Evolutionary conservation across 2,797 vertebrate species (phyloP).

Genomic region (Perodicticus potto): DNA sequence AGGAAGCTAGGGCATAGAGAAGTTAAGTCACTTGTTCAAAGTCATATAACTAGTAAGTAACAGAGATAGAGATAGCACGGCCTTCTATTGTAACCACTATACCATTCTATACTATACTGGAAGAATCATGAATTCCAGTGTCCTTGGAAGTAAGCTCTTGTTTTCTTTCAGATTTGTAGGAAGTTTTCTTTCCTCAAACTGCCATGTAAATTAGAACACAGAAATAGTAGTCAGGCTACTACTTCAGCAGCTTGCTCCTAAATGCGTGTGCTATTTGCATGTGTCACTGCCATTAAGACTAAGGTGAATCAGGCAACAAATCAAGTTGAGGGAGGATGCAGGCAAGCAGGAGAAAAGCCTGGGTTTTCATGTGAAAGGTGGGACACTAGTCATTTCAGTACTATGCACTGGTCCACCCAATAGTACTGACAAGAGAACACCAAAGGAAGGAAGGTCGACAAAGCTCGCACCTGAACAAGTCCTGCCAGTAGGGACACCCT

Average conservation of each 20-base stretch:
- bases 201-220: constrained; percentile 27
- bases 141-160: constrained; percentile 42
- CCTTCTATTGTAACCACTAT: constrained; percentile 23
- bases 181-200: constrained; percentile 57
- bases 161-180: not conserved
- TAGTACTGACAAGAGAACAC: constrained; percentile 25
- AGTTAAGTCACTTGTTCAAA: constrained; percentile 46
- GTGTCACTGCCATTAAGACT: constrained; percentile 19
- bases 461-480: not conserved
- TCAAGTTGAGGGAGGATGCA: not conserved
- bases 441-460: not conserved
- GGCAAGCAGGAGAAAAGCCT: constrained; percentile 32
- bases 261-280: constrained; percentile 29
- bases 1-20: constrained; percentile 8
- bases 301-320: constrained; percentile 41
- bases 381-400: not conserved
- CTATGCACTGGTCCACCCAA: not conserved
- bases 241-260: constrained; percentile 60
- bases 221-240: not conserved
- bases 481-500: not conserved
- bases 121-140: not conserved
- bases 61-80: not conserved
- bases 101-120: not conserved
- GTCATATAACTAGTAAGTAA: constrained; percentile 11
- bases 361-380: not conserved